A percentile compares a stretch with the other conserved stretches of the same genome.
Evolutionary conservation across 2,888 invertebrate species (phyloP).

Genomic region (Catocala fraxini): DNA sequence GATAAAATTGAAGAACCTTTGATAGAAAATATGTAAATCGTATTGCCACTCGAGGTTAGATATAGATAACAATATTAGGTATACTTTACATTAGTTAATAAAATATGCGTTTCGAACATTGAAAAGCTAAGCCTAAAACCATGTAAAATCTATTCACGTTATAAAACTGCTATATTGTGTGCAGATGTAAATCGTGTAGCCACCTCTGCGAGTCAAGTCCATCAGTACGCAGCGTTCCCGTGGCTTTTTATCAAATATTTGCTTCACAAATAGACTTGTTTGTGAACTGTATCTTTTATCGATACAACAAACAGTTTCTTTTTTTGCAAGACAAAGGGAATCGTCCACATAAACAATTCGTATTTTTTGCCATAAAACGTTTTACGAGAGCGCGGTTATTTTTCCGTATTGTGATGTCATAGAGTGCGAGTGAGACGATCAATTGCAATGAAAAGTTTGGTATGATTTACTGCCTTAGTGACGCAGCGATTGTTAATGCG

Average conservation of each 20-base stretch:
- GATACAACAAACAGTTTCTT: constrained; percentile 33
- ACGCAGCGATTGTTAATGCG: too few species aligned
- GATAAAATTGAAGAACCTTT: too few species aligned
- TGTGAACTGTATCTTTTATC: constrained; percentile 37
- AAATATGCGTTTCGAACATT: too few species aligned
- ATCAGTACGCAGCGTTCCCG: constrained; percentile 27
- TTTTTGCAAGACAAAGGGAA: constrained; percentile 34
- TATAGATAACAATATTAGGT: too few species aligned
- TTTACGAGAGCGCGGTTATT: constrained; percentile 31
- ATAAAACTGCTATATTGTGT: neutral
- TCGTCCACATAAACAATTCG: constrained; percentile 42
- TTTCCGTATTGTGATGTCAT: constrained; percentile 36
- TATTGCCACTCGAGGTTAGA: too few species aligned
- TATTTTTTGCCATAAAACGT: constrained; percentile 38
- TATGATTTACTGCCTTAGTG: constrained; percentile 31
- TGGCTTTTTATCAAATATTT: constrained; percentile 28
- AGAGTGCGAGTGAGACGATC: constrained; percentile 17
- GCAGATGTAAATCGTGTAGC: neutral
- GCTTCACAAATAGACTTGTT: constrained; percentile 41
- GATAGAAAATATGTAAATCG: too few species aligned
- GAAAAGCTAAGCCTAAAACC: neutral
- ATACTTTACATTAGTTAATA: too few species aligned
- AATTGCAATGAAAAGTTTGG: constrained; percentile 40
- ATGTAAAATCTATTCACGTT: neutral
- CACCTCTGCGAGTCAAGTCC: constrained; percentile 16